Evolutionary conservation across 2,888 invertebrate species (phyloP).

Genomic region (Diarsia rubi): DNA sequence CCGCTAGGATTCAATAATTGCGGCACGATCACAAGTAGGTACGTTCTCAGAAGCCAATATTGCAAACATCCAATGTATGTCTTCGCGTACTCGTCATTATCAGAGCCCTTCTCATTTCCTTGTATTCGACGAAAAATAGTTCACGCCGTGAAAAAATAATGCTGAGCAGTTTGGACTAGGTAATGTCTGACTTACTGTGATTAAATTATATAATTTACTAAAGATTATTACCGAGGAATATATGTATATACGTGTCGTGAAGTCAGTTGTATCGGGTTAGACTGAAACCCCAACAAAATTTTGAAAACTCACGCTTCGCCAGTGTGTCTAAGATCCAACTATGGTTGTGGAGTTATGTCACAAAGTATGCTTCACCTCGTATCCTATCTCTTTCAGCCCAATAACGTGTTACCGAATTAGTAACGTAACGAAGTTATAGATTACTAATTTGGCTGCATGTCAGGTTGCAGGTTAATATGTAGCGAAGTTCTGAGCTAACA

Average conservation of each 20-base stretch:
- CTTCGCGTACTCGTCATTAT: background rate
- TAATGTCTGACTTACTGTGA: too few relatives aligned
- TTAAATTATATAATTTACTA: background rate
- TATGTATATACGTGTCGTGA: background rate
- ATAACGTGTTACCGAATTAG: too few relatives aligned
- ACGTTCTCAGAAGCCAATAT: constrained; percentile 9
- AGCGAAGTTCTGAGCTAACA: too few relatives aligned
- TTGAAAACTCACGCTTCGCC: background rate
- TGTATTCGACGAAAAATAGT: background rate
- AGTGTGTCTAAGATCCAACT: too few relatives aligned
- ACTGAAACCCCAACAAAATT: background rate
- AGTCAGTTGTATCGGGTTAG: background rate
- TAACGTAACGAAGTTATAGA: too few relatives aligned
- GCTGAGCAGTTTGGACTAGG: too few relatives aligned
- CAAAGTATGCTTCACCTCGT: too few relatives aligned
- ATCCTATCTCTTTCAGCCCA: too few relatives aligned
- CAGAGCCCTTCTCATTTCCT: background rate
- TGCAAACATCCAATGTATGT: constrained; percentile 2
- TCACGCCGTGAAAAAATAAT: background rate
- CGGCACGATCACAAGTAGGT: constrained; percentile 14
- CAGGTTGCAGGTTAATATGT: too few relatives aligned
- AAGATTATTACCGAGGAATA: background rate
- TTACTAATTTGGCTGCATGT: too few relatives aligned
- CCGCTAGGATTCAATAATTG: constrained; percentile 41
- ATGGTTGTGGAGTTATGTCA: too few relatives aligned